Conservation (phyloP, 2,888 invertebrate species). For the Protophormia terraenovae region DNA sequence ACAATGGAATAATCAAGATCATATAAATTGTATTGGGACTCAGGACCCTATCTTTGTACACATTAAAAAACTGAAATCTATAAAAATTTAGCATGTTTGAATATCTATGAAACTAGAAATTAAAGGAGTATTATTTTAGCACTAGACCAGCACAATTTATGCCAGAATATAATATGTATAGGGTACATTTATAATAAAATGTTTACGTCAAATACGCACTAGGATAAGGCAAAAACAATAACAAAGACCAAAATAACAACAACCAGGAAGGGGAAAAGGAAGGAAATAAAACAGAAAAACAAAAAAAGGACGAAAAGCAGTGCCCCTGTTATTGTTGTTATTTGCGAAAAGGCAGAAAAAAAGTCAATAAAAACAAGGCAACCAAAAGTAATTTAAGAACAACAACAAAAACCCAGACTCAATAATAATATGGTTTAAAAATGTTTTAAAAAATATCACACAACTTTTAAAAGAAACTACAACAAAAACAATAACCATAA, state of each 20-base stretch:
- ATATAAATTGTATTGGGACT: too few relatives aligned
- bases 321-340: neutral
- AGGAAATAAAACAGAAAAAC: neutral
- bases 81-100: too few relatives aligned
- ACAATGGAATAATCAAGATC: too few relatives aligned
- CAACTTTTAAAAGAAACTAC: neutral
- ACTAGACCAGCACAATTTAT: neutral
- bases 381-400: conserved; percentile 31
- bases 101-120: neutral
- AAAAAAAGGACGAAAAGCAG: neutral
- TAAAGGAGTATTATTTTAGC: neutral
- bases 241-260: neutral
- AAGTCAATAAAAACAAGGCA: conserved; percentile 35
- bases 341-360: neutral
- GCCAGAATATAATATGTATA: neutral
- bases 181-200: neutral
- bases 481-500: neutral
- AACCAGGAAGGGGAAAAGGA: neutral
- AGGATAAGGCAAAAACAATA: neutral
- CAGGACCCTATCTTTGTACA: too few relatives aligned
- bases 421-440: conserved; percentile 5
- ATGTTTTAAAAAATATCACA: neutral
- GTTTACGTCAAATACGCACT: conserved; percentile 10
- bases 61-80: too few relatives aligned
- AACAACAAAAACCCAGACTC: conserved; percentile 9